phyloP scores from a whole-genome alignment of 2,888 invertebrate genomes.

The Alviniconcha strummeri region DNA sequence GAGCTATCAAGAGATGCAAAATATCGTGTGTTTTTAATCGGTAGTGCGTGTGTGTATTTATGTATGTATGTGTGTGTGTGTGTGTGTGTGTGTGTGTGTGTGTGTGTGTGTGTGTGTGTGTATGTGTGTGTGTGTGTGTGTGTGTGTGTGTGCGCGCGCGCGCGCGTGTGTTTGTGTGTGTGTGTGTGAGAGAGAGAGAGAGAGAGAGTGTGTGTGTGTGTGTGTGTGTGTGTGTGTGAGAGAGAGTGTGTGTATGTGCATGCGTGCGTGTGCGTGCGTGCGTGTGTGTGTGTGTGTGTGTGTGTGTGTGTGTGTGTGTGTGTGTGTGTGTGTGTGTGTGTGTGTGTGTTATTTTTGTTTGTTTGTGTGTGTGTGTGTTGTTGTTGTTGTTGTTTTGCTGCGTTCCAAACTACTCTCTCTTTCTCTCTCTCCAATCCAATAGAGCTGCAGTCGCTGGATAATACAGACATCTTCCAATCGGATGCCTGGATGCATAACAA shows the following conservation, averaged over 20 bases:
- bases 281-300: not conserved
- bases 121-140: not conserved
- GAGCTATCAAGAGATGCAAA: not conserved
- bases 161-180: not conserved
- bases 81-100: no score
- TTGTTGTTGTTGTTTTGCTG: not conserved
- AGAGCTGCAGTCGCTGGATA: no score
- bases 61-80: no score
- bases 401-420: no score
- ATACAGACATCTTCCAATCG: no score
- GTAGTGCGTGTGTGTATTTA: no score
- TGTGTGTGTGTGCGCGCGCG: not conserved
- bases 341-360: no score
- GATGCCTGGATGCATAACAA: no score
- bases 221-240: not conserved
- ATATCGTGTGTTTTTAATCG: not conserved
- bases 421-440: no score
- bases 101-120: not conserved
- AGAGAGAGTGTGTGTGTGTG: not conserved
- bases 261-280: not conserved
- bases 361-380: not conserved
- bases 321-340: not conserved
- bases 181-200: not conserved
- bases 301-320: not conserved
- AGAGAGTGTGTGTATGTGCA: not conserved